Conservation (phyloP, 2,797 vertebrate species). For the Siniperca obscura region DNA sequence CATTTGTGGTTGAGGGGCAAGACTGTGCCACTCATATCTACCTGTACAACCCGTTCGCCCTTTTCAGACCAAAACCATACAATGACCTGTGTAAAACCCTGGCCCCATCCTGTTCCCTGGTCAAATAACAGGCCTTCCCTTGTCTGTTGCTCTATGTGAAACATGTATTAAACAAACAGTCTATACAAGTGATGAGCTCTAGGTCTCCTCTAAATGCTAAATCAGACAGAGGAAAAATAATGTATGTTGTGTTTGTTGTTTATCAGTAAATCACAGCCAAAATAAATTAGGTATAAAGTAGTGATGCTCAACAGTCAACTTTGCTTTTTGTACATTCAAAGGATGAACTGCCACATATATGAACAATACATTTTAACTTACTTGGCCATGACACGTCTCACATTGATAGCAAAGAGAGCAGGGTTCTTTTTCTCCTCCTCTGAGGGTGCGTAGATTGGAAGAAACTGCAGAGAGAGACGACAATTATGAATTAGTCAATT, state of each 20-base stretch:
- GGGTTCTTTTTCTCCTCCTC: slow-evolving; percentile 95
- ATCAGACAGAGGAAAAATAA: not conserved
- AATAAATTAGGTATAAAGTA: not conserved
- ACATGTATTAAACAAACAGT: not conserved
- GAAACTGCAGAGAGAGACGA: slow-evolving; percentile 85
- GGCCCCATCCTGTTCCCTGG: not conserved
- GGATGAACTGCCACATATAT: not conserved
- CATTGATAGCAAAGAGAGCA: slow-evolving; percentile 93
- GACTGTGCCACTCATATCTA: not conserved
- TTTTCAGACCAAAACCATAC: not conserved
- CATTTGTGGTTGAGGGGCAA: not conserved
- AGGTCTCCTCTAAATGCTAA: not conserved
- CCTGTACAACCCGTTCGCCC: not conserved
- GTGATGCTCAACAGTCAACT: not conserved
- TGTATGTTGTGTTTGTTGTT: not conserved
- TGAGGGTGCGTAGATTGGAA: slow-evolving; percentile 94
- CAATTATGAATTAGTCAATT: not conserved
- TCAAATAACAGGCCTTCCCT: not conserved
- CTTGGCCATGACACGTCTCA: slow-evolving; percentile 95
- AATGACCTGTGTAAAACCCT: not conserved
- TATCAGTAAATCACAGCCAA: not conserved
- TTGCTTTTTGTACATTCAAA: not conserved
- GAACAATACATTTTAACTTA: slow-evolving; percentile 80
- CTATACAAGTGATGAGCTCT: not conserved
- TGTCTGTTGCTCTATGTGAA: not conserved